A percentile compares a stretch with the other conserved stretches of the same genome.
Conservation (phyloP, 2,888 invertebrate species). For the Cactoblastis cactorum region DNA sequence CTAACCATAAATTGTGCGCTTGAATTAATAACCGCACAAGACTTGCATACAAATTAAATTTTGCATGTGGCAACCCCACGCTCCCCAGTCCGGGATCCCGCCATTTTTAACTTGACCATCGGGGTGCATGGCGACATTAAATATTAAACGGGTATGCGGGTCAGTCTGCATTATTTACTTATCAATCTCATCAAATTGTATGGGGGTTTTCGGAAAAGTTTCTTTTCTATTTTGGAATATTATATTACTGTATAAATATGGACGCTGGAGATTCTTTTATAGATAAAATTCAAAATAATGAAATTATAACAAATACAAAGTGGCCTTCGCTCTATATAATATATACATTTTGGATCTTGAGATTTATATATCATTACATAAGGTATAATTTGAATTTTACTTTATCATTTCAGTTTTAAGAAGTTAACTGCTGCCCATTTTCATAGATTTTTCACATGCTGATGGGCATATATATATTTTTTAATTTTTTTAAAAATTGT, state of each 20-base stretch:
- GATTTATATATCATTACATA: too few species aligned
- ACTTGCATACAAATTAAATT: conserved; percentile 66
- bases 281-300: background rate
- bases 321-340: too few species aligned
- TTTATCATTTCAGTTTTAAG: too few species aligned
- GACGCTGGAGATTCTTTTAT: background rate
- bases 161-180: conserved; percentile 11
- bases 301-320: too few species aligned
- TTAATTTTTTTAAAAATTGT: background rate
- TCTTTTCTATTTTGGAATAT: too few species aligned
- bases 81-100: conserved; percentile 39
- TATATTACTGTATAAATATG: too few species aligned
- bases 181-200: conserved; percentile 7
- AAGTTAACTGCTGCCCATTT: too few species aligned
- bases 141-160: conserved; percentile 11
- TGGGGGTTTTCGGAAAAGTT: background rate
- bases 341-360: too few species aligned
- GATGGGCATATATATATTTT: too few species aligned
- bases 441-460: too few species aligned
- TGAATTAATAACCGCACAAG: conserved; percentile 72
- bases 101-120: conserved; percentile 49
- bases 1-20: conserved; percentile 64
- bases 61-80: conserved; percentile 69
- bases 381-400: too few species aligned
- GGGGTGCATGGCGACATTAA: conserved; percentile 8